phyloP scores from a whole-genome alignment of 2,888 invertebrate species.

The Phanerotoma sp. region DNA sequence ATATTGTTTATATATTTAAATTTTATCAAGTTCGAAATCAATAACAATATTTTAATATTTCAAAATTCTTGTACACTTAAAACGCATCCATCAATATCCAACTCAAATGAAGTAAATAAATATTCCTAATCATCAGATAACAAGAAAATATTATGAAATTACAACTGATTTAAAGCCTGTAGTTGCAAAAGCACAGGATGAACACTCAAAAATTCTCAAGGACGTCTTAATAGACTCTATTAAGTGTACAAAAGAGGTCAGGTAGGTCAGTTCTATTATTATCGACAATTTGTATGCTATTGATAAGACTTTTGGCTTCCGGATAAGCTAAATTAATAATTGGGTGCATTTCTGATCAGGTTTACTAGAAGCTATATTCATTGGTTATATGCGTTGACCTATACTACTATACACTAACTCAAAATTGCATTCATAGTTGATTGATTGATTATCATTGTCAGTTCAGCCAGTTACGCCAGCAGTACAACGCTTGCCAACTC shows the following conservation, averaged over 20 bases:
- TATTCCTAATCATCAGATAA: no score
- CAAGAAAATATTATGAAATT: neutral
- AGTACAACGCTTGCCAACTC: neutral
- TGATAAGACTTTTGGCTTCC: conserved; percentile 20
- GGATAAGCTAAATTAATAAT: conserved; percentile 26
- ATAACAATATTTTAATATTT: no score
- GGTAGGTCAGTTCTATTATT: conserved; percentile 22
- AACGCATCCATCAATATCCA: no score
- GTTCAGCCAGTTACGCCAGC: neutral
- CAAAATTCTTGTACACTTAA: no score
- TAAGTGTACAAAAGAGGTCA: conserved; percentile 15
- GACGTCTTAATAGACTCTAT: conserved; percentile 12
- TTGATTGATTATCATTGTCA: conserved; percentile 17
- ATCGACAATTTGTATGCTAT: conserved; percentile 23
- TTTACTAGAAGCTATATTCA: neutral
- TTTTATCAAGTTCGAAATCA: no score
- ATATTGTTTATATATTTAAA: no score
- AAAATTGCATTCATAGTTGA: conserved; percentile 6
- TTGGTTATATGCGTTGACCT: neutral
- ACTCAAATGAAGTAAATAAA: no score
- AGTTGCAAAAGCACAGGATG: neutral
- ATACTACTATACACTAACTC: neutral
- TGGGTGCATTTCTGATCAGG: conserved; percentile 3
- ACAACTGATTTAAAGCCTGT: neutral
- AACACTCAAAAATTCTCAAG: conserved; percentile 19